Percentiles rank a stretch among this genome's conserved stretches.
These are phyloP conservation scores for Ips typographus DNA, from an alignment of 1,140 invertebrate genomes.

Conservation along the genomic window DNA sequence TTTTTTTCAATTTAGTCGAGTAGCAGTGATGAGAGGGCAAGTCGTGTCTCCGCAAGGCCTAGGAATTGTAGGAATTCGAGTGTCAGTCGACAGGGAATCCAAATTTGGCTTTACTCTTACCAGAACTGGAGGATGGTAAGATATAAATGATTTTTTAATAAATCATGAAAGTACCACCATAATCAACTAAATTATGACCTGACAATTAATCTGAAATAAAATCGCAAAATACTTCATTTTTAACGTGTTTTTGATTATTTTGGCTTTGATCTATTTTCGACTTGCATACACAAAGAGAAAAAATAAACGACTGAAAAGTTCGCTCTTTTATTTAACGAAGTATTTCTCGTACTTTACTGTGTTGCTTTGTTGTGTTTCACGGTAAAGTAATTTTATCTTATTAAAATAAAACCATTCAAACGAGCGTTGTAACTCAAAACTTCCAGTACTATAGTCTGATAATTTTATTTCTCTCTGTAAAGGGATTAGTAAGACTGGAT, in stretches of 20 bases:
- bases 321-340: conserved; percentile 24
- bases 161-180: not conserved
- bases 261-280: conserved; percentile 18
- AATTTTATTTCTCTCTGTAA: no score
- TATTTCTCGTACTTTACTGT: conserved; percentile 23
- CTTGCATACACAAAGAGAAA: conserved; percentile 22
- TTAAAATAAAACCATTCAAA: conserved; percentile 19
- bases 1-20: conserved; percentile 69
- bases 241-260: no score
- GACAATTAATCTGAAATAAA: conserved; percentile 1
- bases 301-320: conserved; percentile 17
- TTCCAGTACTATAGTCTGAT: conserved; percentile 1
- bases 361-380: conserved; percentile 16
- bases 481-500: no score
- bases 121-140: conserved; percentile 92
- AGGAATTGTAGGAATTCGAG: conserved; percentile 93
- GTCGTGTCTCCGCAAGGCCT: conserved; percentile 91
- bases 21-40: conserved; percentile 96
- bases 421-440: conserved; percentile 1
- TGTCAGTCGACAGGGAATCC: conserved; percentile 92
- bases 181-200: not conserved
- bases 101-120: conserved; percentile 95
- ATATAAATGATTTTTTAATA: conserved; percentile 41
- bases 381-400: conserved; percentile 26
- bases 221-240: not conserved